phyloP scores from a whole-genome alignment of 2,888 invertebrate genomes.

The Nycteola revayana region DNA sequence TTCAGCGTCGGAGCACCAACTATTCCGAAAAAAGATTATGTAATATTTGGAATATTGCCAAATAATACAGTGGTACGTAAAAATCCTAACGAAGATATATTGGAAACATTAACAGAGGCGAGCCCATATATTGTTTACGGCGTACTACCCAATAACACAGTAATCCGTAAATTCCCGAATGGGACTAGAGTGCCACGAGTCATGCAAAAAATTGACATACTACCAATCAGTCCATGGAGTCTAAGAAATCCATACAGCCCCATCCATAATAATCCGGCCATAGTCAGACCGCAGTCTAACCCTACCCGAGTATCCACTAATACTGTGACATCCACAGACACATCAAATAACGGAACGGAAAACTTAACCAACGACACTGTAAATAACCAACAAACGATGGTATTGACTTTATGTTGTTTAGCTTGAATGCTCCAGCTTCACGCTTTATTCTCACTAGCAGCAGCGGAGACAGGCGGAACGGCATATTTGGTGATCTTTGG shows the following conservation, averaged over 20 bases:
- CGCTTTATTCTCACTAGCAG: conserved; percentile 55
- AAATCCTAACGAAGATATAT: conserved; percentile 85
- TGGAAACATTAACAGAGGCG: conserved; percentile 85
- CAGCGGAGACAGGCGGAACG: conserved; percentile 34
- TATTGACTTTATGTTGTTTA: conserved; percentile 78
- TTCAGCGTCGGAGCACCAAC: conserved; percentile 43
- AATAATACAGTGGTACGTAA: conserved; percentile 91
- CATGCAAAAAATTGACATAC: conserved; percentile 81
- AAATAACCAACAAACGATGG: conserved; percentile 80
- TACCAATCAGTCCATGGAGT: conserved; percentile 83
- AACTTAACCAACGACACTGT: conserved; percentile 80
- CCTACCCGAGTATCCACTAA: conserved; percentile 85
- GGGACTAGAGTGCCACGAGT: conserved; percentile 89
- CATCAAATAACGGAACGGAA: conserved; percentile 82
- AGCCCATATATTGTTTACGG: conserved; percentile 89
- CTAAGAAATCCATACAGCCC: conserved; percentile 83
- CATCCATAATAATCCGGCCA: conserved; percentile 81
- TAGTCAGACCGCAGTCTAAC: conserved; percentile 80
- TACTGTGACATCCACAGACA: conserved; percentile 82
- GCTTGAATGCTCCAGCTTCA: conserved; percentile 74
- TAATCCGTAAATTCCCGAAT: conserved; percentile 90
- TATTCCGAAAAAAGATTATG: conserved; percentile 85
- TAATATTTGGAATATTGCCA: conserved; percentile 88
- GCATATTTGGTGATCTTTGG: conserved; percentile 43
- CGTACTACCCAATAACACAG: conserved; percentile 89